Evolutionary conservation across 1,140 invertebrate species (phyloP).

Genomic region (Steinernema feltiae): DNA sequence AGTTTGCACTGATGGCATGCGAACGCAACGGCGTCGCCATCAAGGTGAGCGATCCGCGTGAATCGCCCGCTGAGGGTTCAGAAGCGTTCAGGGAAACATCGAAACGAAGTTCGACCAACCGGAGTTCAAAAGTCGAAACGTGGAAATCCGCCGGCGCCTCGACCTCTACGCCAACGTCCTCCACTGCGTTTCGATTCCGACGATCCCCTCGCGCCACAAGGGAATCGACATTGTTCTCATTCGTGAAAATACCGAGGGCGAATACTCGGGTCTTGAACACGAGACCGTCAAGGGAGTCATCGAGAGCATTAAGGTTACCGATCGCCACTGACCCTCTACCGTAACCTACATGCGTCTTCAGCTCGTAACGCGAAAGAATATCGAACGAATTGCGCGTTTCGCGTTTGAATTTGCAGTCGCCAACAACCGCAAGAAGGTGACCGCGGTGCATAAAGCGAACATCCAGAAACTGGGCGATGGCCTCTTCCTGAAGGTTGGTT

Average conservation of each 20-base stretch:
- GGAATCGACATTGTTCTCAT: conserved; percentile 58
- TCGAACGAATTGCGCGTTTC: conserved; percentile 83
- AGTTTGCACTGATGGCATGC: conserved; percentile 88
- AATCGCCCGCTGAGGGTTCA: not conserved
- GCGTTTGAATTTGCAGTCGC: conserved; percentile 89
- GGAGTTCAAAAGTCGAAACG: conserved; percentile 49
- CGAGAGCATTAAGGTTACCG: conserved; percentile 77
- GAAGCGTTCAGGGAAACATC: conserved; percentile 55
- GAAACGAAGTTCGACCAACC: conserved; percentile 58
- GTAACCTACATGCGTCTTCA: conserved; percentile 58
- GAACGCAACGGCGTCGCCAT: conserved; percentile 87
- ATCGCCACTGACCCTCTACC: not conserved
- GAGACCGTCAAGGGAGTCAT: conserved; percentile 86
- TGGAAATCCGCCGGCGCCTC: conserved; percentile 46
- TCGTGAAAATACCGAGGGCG: conserved; percentile 67
- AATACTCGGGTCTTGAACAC: conserved; percentile 87
- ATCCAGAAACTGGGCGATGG: conserved; percentile 64
- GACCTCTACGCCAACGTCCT: conserved; percentile 70
- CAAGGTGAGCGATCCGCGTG: conserved; percentile 37
- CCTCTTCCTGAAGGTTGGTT: conserved; percentile 50
- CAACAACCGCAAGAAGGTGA: conserved; percentile 82
- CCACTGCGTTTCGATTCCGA: conserved; percentile 88
- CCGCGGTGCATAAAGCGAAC: conserved; percentile 97
- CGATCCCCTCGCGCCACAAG: conserved; percentile 73
- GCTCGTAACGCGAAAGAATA: conserved; percentile 84